phyloP scores from a whole-genome alignment of 2,797 vertebrate genomes.

The Podarcis siculus region DNA sequence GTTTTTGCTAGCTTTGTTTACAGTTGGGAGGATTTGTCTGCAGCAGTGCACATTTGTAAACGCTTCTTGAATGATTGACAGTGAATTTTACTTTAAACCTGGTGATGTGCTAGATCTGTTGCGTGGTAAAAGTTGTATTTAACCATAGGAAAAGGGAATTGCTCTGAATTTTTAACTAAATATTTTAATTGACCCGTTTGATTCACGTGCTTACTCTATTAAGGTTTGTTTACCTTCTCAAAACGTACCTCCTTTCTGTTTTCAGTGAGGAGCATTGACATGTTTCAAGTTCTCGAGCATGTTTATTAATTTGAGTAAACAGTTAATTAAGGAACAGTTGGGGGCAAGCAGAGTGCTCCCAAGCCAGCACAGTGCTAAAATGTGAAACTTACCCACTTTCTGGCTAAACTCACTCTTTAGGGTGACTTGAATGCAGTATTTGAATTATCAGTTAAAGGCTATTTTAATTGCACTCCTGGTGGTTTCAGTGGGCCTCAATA shows the following conservation, averaged over 20 bases:
- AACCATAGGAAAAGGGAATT: slow-evolving; percentile 56
- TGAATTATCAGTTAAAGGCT: slow-evolving; percentile 34
- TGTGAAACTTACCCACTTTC: slow-evolving; percentile 24
- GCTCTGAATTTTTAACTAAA: slow-evolving; percentile 63
- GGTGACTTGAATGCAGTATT: slow-evolving; percentile 19
- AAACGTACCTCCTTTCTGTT: slow-evolving; percentile 54
- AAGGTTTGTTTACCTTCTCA: slow-evolving; percentile 36
- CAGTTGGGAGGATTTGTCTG: slow-evolving; percentile 69
- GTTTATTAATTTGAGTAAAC: slow-evolving; percentile 27
- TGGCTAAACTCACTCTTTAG: slow-evolving; percentile 46
- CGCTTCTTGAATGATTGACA: slow-evolving; percentile 64
- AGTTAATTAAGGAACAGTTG: slow-evolving; percentile 28
- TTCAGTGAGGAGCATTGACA: slow-evolving; percentile 55
- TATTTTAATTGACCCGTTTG: slow-evolving; percentile 58
- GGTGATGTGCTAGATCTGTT: slow-evolving; percentile 64
- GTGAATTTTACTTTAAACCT: slow-evolving; percentile 64
- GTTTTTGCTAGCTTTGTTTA: slow-evolving; percentile 76
- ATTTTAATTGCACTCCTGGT: slow-evolving; percentile 11
- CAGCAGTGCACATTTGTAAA: slow-evolving; percentile 65
- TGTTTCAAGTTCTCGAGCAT: slow-evolving; percentile 22
- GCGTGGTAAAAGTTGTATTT: slow-evolving; percentile 59
- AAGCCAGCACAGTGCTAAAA: slow-evolving; percentile 21
- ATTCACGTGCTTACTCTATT: background rate
- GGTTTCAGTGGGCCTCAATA: background rate
- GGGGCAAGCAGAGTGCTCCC: slow-evolving; percentile 24